Evolutionary conservation across 2,888 invertebrate genomes (phyloP).

Genomic region (Linnaemya tessellans): DNA sequence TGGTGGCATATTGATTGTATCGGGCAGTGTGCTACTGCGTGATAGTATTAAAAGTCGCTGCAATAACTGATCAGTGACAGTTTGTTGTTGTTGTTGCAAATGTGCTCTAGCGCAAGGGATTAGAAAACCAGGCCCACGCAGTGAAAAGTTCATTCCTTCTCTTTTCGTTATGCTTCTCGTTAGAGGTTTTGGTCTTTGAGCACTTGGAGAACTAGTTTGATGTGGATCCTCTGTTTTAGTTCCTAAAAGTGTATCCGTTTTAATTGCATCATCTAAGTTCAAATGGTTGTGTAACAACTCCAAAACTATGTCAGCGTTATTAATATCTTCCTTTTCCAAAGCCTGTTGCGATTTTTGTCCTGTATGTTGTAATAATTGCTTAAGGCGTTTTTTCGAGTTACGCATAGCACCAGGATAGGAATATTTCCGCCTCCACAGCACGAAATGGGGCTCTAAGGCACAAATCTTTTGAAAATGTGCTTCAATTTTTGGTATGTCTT

Average conservation of each 20-base stretch:
- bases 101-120: constrained; percentile 46
- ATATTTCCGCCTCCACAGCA: constrained; percentile 90
- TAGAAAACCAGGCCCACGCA: constrained; percentile 74
- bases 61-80: constrained; percentile 75
- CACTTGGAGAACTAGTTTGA: constrained; percentile 80
- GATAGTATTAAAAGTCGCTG: constrained; percentile 75
- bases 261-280: constrained; percentile 77
- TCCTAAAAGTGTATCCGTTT: constrained; percentile 78
- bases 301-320: constrained; percentile 77
- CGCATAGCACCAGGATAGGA: constrained; percentile 86
- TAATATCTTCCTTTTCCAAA: constrained; percentile 70
- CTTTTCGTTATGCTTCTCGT: neutral
- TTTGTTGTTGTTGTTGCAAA: constrained; percentile 67
- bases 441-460: constrained; percentile 89
- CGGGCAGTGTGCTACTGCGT: constrained; percentile 64
- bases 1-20: constrained; percentile 81
- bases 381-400: constrained; percentile 76
- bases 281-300: constrained; percentile 78
- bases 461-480: constrained; percentile 93
- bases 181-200: constrained; percentile 76
- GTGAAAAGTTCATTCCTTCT: constrained; percentile 2
- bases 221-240: constrained; percentile 80
- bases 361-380: constrained; percentile 74
- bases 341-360: constrained; percentile 63
- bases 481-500: constrained; percentile 92